These are phyloP conservation scores for Synodontis membranacea DNA, from an alignment of 2,113 vertebrate genomes.

Conservation along the genomic window DNA sequence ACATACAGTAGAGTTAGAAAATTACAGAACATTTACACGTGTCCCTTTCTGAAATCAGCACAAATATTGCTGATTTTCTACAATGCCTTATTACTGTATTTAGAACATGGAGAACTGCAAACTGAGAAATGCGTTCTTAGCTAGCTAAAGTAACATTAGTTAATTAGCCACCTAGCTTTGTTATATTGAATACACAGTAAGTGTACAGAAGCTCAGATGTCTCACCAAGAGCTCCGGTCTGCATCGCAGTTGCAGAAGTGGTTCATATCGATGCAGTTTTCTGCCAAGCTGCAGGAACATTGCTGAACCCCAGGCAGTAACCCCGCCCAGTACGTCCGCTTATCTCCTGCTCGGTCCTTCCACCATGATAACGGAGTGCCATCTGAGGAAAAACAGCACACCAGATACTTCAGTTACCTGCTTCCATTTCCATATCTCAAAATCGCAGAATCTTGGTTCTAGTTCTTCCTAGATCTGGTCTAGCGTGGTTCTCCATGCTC, in stretches of 20 bases:
- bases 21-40: too few relatives aligned
- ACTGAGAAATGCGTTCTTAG: not conserved
- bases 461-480: not conserved
- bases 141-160: not conserved
- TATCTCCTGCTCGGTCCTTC: constrained; percentile 78
- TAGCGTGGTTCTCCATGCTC: not conserved
- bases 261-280: constrained; percentile 82
- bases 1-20: too few relatives aligned
- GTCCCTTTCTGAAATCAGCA: too few relatives aligned
- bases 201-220: not conserved
- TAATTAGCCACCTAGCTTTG: not conserved
- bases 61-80: not conserved
- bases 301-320: constrained; percentile 80
- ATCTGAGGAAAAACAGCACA: constrained; percentile 65
- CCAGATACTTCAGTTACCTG: not conserved
- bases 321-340: constrained; percentile 84
- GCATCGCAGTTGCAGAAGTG: constrained; percentile 88
- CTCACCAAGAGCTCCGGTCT: constrained; percentile 82
- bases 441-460: not conserved
- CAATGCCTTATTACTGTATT: not conserved
- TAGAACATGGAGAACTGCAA: not conserved
- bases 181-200: not conserved
- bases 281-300: constrained; percentile 84
- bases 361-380: constrained; percentile 84
- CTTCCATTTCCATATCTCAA: not conserved